Evolutionary conservation across 2,113 vertebrate species (phyloP), one percentile per base, ranked within the genome.

Genomic region (Sylvilagus bachmani): DNA sequence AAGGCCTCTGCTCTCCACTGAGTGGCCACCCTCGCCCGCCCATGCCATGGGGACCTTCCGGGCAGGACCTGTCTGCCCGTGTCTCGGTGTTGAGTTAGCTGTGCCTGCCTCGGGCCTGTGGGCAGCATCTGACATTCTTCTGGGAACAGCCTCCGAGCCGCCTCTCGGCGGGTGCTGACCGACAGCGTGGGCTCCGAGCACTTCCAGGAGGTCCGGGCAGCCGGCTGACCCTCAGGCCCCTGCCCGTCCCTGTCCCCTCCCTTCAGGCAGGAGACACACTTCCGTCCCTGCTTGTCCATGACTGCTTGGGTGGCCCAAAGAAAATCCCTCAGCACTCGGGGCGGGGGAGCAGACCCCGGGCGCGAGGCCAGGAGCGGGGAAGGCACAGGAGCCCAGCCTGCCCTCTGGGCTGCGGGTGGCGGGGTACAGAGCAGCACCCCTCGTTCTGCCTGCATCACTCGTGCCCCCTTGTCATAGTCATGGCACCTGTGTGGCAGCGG

Each of bases 261-360:
- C 24, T 78, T 78, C 78, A 70, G 66, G 71, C 55, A 89, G 66
- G 62, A 70, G 44, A 90, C 64, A 80, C 44, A 70, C 66, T 67
- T 78, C 1, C 27, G 27, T 49, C 55, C 53, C 51, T n/a, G 44
- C 14, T 38, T 12, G 22, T 70, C 61, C 33, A 2, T 24, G 83
- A 55, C 89, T 85, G 78, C 82, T 31, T 86, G 90, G 87, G 97
- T 75, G 92, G 95, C 86, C 95, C 21, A 0, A 62, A 64, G 66
- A 86, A n/a, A 44, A 49, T 13, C 64, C 36, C 3, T n/a, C 25
- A 33, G 64, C 51, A 16, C 24, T 29, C 58, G 33, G 31, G 62
- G 36, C 2, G 10, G 53, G 80, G 58, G 24, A 11, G 11, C 44
- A 44, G 44, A 44, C 44, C 44, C 44, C 44, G 44, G 13, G 55